Conservation (phyloP, 2,113 vertebrate species). For the Grus americana region DNA sequence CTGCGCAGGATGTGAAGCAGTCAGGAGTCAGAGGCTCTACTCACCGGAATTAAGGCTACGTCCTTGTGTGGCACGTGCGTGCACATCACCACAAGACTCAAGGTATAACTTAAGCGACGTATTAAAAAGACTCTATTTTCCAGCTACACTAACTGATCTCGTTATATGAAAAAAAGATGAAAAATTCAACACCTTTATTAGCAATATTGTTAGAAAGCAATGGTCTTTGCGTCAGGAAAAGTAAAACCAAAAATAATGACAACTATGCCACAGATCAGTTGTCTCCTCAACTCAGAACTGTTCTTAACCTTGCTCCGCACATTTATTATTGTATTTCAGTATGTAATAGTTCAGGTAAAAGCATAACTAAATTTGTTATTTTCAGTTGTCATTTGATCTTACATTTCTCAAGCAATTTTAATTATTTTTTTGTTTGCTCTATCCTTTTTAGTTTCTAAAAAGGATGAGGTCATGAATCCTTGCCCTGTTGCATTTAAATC, state of each 20-base stretch:
- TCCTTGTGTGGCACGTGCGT: background rate
- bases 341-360: background rate
- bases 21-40: background rate
- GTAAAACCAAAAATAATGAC: background rate
- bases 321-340: background rate
- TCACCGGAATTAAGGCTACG: background rate
- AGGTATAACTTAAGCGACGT: background rate
- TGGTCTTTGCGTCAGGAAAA: background rate
- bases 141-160: background rate
- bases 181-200: background rate
- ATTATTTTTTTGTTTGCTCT: background rate
- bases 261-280: background rate
- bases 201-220: background rate
- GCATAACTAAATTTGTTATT: background rate
- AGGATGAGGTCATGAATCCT: background rate
- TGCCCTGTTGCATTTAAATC: background rate
- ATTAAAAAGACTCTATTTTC: background rate
- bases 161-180: background rate
- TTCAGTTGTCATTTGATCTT: background rate
- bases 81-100: background rate
- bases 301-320: background rate
- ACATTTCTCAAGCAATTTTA: background rate
- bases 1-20: background rate
- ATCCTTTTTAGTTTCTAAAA: background rate
- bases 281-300: background rate